phyloP scores from a whole-genome alignment of 30 jellyfish, hydroid and myxozoan species.

The Hydractinia symbiolongicarpus region DNA sequence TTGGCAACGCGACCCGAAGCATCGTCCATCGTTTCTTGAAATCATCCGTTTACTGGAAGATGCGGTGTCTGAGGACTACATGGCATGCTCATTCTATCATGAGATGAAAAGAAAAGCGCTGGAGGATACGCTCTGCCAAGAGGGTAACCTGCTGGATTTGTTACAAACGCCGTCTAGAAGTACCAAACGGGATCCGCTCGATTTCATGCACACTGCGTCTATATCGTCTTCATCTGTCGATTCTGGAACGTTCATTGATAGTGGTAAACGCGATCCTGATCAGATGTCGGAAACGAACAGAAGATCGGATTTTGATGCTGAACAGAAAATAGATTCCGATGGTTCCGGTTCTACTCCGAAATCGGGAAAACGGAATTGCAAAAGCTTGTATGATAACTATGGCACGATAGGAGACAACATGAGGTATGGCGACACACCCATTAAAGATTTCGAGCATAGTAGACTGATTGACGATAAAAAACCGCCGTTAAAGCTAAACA shows the following conservation, averaged over 20 bases:
- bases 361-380: neutral
- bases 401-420: constrained; percentile 42
- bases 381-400: constrained; percentile 68
- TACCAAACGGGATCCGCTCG: neutral
- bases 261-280: constrained; percentile 66
- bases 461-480: neutral
- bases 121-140: constrained; percentile 35
- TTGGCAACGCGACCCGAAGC: constrained; percentile 81
- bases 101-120: constrained; percentile 78
- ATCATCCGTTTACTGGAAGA: constrained; percentile 69
- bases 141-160: constrained; percentile 3
- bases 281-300: constrained; percentile 19
- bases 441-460: neutral
- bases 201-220: neutral
- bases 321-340: constrained; percentile 3
- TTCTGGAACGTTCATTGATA: constrained; percentile 55
- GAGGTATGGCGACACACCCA: constrained; percentile 58
- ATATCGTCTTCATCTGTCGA: constrained; percentile 48
- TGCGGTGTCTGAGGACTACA: constrained; percentile 68
- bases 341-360: neutral
- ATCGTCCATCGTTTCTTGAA: constrained; percentile 82
- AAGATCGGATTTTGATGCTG: constrained; percentile 3
- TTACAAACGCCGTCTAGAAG: constrained; percentile 1
- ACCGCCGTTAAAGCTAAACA: constrained; percentile 14
- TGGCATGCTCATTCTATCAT: constrained; percentile 66